Evolutionary conservation across 2,888 invertebrate genomes (phyloP).

Genomic region (Erebia epiphron): DNA sequence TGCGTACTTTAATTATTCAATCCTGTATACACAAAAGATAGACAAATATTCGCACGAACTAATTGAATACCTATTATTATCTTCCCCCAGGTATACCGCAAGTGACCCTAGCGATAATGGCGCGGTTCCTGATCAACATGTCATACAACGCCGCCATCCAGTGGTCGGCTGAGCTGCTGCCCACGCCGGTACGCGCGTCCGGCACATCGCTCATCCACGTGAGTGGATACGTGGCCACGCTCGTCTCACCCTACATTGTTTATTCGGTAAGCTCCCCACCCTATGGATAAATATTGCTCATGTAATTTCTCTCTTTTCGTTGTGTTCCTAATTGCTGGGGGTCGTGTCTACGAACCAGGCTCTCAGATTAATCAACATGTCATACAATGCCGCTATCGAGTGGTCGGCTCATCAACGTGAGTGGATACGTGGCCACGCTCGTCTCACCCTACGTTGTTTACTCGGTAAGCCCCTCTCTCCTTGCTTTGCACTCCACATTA

Average conservation of each 20-base stretch:
- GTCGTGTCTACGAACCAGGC: too few relatives aligned
- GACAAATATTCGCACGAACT: too few relatives aligned
- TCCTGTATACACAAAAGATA: too few relatives aligned
- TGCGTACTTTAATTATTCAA: too few relatives aligned
- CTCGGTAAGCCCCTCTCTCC: slow-evolving; percentile 54
- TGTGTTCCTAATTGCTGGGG: too few relatives aligned
- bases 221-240: slow-evolving; percentile 68
- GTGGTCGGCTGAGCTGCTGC: slow-evolving; percentile 74
- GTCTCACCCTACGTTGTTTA: slow-evolving; percentile 73
- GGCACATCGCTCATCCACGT: slow-evolving; percentile 73
- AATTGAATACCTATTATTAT: too few relatives aligned
- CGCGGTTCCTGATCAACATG: slow-evolving; percentile 76
- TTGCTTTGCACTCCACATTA: too few relatives aligned
- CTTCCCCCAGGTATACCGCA: slow-evolving; percentile 59
- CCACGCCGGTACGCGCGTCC: slow-evolving; percentile 69
- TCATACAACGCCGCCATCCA: slow-evolving; percentile 72
- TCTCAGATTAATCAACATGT: slow-evolving; percentile 62
- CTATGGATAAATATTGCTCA: too few relatives aligned
- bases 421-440: slow-evolving; percentile 67
- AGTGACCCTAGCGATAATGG: slow-evolving; percentile 66
- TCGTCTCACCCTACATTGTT: slow-evolving; percentile 71
- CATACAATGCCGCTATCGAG: slow-evolving; percentile 73
- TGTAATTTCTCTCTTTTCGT: too few relatives aligned
- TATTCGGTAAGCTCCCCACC: slow-evolving; percentile 61
- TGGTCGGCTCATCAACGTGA: slow-evolving; percentile 76